phyloP scores from a whole-genome alignment of 2,888 invertebrate species.

The Siphlonurus alternatus region DNA sequence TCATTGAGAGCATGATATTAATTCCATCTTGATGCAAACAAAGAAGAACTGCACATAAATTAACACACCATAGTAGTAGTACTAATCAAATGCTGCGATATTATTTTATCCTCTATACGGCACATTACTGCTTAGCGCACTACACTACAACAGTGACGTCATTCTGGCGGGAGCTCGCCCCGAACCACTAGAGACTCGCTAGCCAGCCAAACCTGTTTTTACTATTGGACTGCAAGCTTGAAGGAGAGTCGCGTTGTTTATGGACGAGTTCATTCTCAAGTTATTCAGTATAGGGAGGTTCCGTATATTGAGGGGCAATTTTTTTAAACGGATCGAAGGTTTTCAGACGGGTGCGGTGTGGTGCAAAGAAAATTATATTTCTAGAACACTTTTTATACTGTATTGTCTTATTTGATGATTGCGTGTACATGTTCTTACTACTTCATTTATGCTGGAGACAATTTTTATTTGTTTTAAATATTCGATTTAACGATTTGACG shows the following conservation, averaged over 20 bases:
- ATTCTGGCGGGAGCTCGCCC: conserved; percentile 26
- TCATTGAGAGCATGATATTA: conserved; percentile 39
- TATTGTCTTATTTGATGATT: background rate
- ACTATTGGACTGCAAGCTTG: background rate
- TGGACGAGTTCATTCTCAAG: background rate
- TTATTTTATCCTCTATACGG: conserved; percentile 9
- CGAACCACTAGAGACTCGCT: conserved; percentile 16
- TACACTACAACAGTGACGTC: conserved; percentile 33
- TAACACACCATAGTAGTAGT: conserved; percentile 5
- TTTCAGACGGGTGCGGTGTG: background rate
- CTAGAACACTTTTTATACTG: background rate
- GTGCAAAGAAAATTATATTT: background rate
- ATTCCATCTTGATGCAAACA: conserved; percentile 32
- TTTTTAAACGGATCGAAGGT: background rate
- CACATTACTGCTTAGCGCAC: conserved; percentile 23
- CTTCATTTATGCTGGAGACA: too few species aligned
- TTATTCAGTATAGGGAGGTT: background rate
- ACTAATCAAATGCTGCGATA: conserved; percentile 3
- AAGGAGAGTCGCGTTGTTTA: background rate
- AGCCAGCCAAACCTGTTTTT: conserved; percentile 5
- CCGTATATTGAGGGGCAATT: background rate
- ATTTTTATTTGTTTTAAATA: too few species aligned
- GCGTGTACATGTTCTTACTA: too few species aligned
- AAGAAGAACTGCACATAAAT: conserved; percentile 23
- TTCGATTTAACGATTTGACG: too few species aligned